Conservation (phyloP, 2,113 vertebrate genomes). For the Neoarius graeffei region DNA sequence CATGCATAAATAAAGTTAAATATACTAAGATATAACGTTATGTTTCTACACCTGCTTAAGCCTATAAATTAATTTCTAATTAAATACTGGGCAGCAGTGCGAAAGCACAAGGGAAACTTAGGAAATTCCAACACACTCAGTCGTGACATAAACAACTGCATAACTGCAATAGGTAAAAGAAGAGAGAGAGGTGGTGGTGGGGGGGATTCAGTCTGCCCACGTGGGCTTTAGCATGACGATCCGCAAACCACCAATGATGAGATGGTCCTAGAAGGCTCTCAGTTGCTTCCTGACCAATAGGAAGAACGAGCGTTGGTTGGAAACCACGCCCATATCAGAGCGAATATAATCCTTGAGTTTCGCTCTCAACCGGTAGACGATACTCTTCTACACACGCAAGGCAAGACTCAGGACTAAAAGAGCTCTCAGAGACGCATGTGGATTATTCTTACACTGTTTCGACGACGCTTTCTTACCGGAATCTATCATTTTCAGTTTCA, state of each 20-base stretch:
- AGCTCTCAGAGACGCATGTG: constrained; percentile 33
- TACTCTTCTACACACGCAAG: background rate
- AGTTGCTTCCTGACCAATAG: constrained; percentile 60
- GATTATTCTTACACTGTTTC: constrained; percentile 55
- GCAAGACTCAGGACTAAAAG: background rate
- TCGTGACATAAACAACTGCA: constrained; percentile 60
- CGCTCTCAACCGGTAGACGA: constrained; percentile 7
- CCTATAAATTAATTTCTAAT: background rate
- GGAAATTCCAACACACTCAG: constrained; percentile 59
- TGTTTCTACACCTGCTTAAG: background rate
- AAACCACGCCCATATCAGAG: constrained; percentile 7
- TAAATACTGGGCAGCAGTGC: background rate
- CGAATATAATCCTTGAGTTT: constrained; percentile 39
- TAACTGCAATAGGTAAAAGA: constrained; percentile 13
- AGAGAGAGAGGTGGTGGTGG: constrained; percentile 39
- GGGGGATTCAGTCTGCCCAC: constrained; percentile 64
- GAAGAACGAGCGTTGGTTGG: background rate
- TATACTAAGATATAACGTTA: too few relatives aligned
- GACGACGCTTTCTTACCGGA: constrained; percentile 26
- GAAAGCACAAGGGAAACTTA: constrained; percentile 22
- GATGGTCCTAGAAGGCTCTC: constrained; percentile 26
- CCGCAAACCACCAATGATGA: constrained; percentile 62
- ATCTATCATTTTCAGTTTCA: constrained; percentile 42
- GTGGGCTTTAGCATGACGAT: constrained; percentile 60
- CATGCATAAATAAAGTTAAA: too few relatives aligned